Base-by-base conservation (phyloP, 2,797 vertebrate genomes). In the Denticeps clupeoides region DNA sequence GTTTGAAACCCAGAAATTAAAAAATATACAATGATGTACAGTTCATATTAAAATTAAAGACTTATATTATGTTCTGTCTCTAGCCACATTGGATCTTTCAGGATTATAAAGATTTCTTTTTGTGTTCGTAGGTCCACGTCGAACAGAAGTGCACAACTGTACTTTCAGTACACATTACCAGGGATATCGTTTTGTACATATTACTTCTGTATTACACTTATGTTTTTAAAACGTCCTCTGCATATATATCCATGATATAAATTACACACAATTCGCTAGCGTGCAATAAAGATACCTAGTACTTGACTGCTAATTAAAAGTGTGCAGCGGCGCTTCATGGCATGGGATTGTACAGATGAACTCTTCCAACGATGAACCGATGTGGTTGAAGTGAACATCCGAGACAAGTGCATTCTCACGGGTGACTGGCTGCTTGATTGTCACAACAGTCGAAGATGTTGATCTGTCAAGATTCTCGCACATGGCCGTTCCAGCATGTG, bases 1-100 rank as follows among this genome's bases (percentile, higher is more conserved):
- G 65, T 81, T 85, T 83, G 68, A 23, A 85, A 86, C 72, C 78
- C 75, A 75, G 68, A 74, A 65, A 74, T 72, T 73, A 74, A 71
- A 77, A 61, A 53, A 49, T 33, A 72, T 51, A 79, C 70, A 82
- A 63, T 63, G 63, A 47, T 77, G 64, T 64, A 82, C 74, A 74
- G 73, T 71, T 60, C 58, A 60, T 51, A 21, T 70, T 65, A 60
- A 56, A 64, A 75, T 72, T 38, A 62, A 58, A 51, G 64, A 60
- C 5, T 54, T 27, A 51, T 46, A 29, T 49, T 35, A 50, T 24
- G 38, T 29, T 63, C 35, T 33, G 40, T 43, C 45, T 13, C 4
- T 18, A 49, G 40, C 27, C 37, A 37, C 44, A 54, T 37, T 50
- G 33, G 38, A 33, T 37, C 11, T 25, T 41, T 43, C 5, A 43